Conservation (phyloP, 2,797 vertebrate genomes). For the Hippocampus kuda region DNA sequence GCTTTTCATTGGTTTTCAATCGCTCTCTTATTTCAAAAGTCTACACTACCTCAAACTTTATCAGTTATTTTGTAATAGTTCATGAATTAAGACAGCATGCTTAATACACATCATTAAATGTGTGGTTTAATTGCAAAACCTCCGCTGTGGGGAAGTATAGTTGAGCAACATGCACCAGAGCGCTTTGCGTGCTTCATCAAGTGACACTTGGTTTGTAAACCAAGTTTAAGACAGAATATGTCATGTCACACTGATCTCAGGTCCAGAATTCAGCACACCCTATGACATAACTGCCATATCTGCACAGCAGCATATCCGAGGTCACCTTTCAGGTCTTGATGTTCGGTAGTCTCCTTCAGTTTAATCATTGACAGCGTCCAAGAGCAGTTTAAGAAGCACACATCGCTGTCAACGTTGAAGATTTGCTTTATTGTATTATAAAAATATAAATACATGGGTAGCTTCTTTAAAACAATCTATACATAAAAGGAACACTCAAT, state of each 20-base stretch:
- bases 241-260: slow-evolving; percentile 3
- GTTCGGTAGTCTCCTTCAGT: background rate
- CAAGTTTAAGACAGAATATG: background rate
- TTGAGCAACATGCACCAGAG: too few species aligned
- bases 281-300: background rate
- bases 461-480: background rate
- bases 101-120: background rate
- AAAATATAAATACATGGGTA: background rate
- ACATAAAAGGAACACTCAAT: background rate
- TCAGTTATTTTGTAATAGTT: background rate
- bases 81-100: background rate
- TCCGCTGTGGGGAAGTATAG: background rate
- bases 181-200: background rate
- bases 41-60: background rate
- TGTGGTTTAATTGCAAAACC: background rate
- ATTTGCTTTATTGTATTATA: slow-evolving; percentile 9
- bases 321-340: background rate
- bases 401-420: background rate
- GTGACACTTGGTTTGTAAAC: background rate
- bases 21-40: too few species aligned
- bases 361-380: slow-evolving; percentile 9
- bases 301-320: background rate
- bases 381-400: background rate
- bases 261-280: background rate
- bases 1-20: background rate